These are phyloP conservation scores for Callorhinus ursinus DNA, from an alignment of 2,113 vertebrate genomes.

Conservation along the genomic window DNA sequence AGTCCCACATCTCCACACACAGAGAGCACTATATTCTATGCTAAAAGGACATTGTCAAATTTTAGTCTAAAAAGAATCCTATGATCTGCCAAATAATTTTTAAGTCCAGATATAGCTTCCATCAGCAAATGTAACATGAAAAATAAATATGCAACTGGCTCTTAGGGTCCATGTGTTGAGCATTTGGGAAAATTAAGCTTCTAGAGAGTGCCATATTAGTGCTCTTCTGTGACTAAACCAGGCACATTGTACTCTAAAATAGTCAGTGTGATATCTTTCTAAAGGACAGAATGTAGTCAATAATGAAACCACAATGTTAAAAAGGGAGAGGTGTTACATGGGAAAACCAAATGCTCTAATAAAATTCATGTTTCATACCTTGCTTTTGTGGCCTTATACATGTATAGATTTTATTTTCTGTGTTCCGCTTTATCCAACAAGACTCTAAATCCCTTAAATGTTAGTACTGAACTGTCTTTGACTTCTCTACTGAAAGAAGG, in stretches of 20 bases:
- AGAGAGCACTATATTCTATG: conserved; percentile 24
- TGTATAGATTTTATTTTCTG: not conserved
- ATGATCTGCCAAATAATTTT: conserved; percentile 48
- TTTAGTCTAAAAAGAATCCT: conserved; percentile 8
- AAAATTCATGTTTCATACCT: not conserved
- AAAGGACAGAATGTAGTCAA: not conserved
- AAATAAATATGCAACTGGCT: conserved; percentile 36
- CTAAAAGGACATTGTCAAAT: conserved; percentile 58
- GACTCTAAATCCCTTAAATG: not conserved
- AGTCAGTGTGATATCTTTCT: not conserved
- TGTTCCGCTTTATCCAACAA: conserved; percentile 29
- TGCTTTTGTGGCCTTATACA: not conserved
- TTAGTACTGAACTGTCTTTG: not conserved
- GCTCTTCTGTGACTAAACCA: not conserved
- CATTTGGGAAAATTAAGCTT: conserved; percentile 15
- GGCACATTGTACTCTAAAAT: not conserved
- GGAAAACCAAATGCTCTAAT: not conserved
- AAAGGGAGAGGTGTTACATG: not conserved
- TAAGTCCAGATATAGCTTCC: conserved; percentile 27
- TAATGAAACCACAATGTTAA: conserved; percentile 9
- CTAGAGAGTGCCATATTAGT: not conserved
- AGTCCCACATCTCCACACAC: not conserved
- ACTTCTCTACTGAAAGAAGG: not conserved
- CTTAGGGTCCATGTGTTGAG: not conserved
- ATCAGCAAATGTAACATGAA: conserved; percentile 40